phyloP scores from a whole-genome alignment of 2,113 vertebrate genomes.

The Toxotes chatareus region DNA sequence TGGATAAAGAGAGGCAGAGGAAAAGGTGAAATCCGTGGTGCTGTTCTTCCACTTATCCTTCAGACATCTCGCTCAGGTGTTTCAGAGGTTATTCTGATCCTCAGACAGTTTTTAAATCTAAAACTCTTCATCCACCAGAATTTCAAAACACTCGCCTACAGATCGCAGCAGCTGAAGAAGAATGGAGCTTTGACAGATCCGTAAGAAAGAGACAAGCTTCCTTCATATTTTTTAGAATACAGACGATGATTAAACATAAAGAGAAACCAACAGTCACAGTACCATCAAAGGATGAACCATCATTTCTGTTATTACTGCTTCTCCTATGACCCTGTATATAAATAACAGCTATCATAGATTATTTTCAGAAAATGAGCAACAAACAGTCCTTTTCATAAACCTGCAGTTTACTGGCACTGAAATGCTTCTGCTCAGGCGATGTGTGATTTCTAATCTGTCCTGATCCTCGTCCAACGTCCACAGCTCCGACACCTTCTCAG shows the following conservation, averaged over 20 bases:
- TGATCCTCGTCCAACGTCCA: not conserved
- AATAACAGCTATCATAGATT: not conserved
- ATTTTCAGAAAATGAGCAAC: not conserved
- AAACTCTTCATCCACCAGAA: not conserved
- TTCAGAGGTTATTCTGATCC: not conserved
- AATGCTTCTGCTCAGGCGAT: not conserved
- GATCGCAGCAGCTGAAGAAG: not conserved
- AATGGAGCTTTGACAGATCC: not conserved
- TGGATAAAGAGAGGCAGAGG: not conserved
- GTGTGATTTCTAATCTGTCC: too few species aligned
- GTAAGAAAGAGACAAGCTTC: not conserved
- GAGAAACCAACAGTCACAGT: too few species aligned
- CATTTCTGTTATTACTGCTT: not conserved
- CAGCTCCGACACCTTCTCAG: not conserved
- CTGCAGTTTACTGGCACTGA: not conserved
- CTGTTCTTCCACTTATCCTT: not conserved
- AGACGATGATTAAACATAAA: too few species aligned
- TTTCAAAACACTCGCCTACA: not conserved
- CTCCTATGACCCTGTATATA: not conserved
- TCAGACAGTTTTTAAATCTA: too few species aligned
- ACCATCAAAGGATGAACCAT: not conserved
- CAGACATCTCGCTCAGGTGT: not conserved
- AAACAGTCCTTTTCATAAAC: not conserved
- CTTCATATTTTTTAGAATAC: not conserved
- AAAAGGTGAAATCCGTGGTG: not conserved